These are phyloP conservation scores for Wiebesia pumilae DNA, from an alignment of 1,140 invertebrate species.

Conservation along the genomic window DNA sequence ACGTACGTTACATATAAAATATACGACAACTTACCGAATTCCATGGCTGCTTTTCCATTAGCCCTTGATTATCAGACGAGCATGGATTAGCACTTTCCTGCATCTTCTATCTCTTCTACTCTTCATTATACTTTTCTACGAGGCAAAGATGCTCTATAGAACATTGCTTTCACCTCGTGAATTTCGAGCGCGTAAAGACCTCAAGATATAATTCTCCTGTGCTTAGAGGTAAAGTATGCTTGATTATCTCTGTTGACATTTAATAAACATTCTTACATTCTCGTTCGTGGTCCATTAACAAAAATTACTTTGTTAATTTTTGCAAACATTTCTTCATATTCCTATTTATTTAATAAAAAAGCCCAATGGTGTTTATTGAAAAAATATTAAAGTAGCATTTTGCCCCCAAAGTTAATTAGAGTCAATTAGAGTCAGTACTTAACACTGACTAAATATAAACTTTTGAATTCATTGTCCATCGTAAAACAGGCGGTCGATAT, in stretches of 20 bases:
- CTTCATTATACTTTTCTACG: background rate
- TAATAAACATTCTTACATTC: too few species aligned
- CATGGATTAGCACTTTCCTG: constrained; percentile 42
- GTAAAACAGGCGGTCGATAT: too few species aligned
- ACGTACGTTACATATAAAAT: constrained; percentile 10
- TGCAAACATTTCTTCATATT: too few species aligned
- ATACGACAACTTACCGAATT: background rate
- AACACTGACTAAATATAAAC: too few species aligned
- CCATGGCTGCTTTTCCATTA: constrained; percentile 19
- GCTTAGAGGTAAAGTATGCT: background rate
- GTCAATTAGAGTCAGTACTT: too few species aligned
- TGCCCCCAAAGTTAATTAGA: too few species aligned
- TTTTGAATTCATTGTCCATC: too few species aligned
- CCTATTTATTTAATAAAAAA: too few species aligned
- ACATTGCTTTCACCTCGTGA: background rate
- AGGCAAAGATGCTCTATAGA: background rate
- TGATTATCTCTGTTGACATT: background rate
- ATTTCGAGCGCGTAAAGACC: background rate
- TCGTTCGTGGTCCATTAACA: too few species aligned
- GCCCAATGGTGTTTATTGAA: too few species aligned
- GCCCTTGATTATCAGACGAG: constrained; percentile 44
- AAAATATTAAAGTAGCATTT: too few species aligned
- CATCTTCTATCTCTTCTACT: background rate
- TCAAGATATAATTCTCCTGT: background rate
- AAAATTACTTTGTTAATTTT: too few species aligned